These are phyloP conservation scores for Xylocopa sonorina DNA, from an alignment of 1,140 invertebrate genomes.

Conservation along the genomic window DNA sequence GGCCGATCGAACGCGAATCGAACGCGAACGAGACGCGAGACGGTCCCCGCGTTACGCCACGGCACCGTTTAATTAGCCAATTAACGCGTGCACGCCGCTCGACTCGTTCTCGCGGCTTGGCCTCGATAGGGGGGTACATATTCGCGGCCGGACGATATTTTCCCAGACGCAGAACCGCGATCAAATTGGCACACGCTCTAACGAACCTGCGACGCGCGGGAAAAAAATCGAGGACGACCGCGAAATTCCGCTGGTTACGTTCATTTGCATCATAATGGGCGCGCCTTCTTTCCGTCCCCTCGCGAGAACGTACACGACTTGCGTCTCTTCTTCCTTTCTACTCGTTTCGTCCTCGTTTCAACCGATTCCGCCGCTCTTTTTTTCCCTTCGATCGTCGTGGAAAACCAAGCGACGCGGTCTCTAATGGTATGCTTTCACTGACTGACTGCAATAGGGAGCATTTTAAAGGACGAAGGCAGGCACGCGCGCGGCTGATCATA, in stretches of 20 bases:
- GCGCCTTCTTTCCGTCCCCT: background rate
- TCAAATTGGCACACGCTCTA: slow-evolving; percentile 55
- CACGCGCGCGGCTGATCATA: slow-evolving; percentile 14
- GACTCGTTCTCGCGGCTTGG: slow-evolving; percentile 32
- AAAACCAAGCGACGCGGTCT: slow-evolving; percentile 39
- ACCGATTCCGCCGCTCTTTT: background rate
- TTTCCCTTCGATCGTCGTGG: background rate
- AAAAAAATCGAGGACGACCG: slow-evolving; percentile 56
- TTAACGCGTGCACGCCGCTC: slow-evolving; percentile 49
- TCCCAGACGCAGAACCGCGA: slow-evolving; percentile 35
- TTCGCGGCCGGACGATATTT: slow-evolving; percentile 48
- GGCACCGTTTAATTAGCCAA: slow-evolving; percentile 53
- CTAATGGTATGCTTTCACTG: slow-evolving; percentile 49
- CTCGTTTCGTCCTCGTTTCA: background rate
- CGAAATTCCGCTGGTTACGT: slow-evolving; percentile 46
- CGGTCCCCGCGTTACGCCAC: slow-evolving; percentile 13
- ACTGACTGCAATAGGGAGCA: background rate
- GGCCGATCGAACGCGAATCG: no score
- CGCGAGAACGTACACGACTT: no score
- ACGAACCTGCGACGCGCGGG: slow-evolving; percentile 44
- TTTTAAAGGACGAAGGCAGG: slow-evolving; percentile 19
- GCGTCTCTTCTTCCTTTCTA: background rate
- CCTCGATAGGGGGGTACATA: slow-evolving; percentile 37
- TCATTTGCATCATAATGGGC: slow-evolving; percentile 59
- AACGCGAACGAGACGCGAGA: no score